Evolutionary conservation across 2,797 vertebrate genomes (phyloP).

Genomic region (Clamator glandarius): DNA sequence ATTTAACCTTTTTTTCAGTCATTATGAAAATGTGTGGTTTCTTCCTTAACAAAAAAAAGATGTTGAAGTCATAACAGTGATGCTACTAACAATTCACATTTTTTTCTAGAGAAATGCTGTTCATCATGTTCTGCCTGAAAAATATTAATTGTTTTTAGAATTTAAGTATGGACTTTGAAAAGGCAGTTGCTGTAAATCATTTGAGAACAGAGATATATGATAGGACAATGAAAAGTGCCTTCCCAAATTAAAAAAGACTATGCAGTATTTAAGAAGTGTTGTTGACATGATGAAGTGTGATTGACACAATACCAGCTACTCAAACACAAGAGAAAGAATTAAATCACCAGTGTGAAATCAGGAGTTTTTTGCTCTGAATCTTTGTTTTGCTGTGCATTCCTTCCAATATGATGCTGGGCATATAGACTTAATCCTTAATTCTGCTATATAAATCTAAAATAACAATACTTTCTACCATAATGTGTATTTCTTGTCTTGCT

Average conservation of each 20-base stretch:
- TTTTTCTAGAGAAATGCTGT: background rate
- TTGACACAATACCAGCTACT: background rate
- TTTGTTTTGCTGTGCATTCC: background rate
- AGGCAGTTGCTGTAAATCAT: background rate
- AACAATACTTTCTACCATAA: background rate
- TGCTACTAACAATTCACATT: background rate
- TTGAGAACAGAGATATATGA: background rate
- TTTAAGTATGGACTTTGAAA: background rate
- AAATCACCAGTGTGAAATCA: background rate
- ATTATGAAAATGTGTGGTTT: background rate
- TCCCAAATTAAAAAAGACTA: background rate
- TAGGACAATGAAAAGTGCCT: background rate
- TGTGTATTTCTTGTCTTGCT: background rate
- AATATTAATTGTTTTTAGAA: background rate
- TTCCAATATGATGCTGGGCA: background rate
- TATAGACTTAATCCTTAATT: background rate
- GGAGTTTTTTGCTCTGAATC: background rate
- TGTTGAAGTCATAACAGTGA: background rate
- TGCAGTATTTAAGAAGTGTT: background rate
- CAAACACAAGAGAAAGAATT: background rate
- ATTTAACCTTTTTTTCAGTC: background rate
- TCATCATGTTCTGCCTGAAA: background rate
- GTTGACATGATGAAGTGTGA: background rate
- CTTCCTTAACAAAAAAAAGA: background rate
- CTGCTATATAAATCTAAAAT: background rate